A percentile compares a stretch with the other conserved stretches of the same genome.
Evolutionary conservation across 2,113 vertebrate species (phyloP).

Genomic region (Hipposideros armiger): DNA sequence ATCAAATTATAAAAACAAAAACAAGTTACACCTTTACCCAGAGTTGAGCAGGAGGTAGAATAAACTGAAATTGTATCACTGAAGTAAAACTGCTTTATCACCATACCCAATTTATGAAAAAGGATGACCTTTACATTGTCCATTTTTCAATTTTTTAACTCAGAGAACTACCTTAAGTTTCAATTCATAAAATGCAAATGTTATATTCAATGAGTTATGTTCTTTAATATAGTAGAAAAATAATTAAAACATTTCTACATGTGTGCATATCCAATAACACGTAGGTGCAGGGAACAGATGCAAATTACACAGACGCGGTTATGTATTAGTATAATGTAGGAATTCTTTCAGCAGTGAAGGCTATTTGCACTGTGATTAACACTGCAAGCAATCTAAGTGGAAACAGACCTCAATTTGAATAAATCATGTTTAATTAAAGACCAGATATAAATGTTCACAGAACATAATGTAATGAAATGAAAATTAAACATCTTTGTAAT

Average conservation of each 20-base stretch:
- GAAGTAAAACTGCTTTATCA: neutral
- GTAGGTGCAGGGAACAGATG: neutral
- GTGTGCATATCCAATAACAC: neutral
- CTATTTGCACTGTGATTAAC: constrained; percentile 74
- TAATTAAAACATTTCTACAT: neutral
- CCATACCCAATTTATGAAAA: neutral
- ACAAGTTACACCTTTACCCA: neutral
- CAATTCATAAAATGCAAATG: neutral
- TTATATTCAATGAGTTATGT: neutral
- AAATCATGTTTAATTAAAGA: constrained; percentile 80
- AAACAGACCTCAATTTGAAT: constrained; percentile 74
- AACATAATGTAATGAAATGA: constrained; percentile 59
- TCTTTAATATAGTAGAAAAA: neutral
- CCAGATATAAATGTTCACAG: constrained; percentile 50
- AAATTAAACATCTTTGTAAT: constrained; percentile 67
- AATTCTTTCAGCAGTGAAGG: neutral
- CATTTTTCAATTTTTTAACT: neutral
- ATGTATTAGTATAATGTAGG: neutral
- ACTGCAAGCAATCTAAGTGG: constrained; percentile 55
- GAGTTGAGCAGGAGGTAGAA: neutral
- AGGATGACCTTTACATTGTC: neutral
- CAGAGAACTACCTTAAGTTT: neutral
- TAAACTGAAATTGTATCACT: neutral
- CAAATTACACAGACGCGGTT: neutral
- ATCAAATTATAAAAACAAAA: neutral